phyloP scores from a whole-genome alignment of 2,113 vertebrate genomes.

The Chaetodon trifascialis region DNA sequence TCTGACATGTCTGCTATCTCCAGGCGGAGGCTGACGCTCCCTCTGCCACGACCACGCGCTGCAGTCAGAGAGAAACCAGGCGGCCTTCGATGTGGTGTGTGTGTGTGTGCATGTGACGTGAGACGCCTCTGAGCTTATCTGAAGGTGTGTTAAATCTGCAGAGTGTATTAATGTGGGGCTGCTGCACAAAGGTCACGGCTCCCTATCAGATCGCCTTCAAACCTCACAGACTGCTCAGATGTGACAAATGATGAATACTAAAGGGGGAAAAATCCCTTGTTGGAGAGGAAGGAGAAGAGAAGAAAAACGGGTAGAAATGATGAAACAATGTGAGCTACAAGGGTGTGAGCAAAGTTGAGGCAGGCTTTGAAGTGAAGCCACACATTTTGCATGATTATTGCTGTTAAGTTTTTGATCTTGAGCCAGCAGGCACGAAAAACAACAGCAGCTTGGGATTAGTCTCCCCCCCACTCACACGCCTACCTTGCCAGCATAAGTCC shows the following conservation, averaged over 20 bases:
- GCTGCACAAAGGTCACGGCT: slow-evolving; percentile 53
- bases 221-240: background rate
- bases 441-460: slow-evolving; percentile 83
- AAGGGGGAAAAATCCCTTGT: slow-evolving; percentile 10
- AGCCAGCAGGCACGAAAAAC: slow-evolving; percentile 82
- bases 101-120: background rate
- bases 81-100: slow-evolving; percentile 19
- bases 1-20: slow-evolving; percentile 62
- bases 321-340: slow-evolving; percentile 72
- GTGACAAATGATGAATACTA: slow-evolving; percentile 23
- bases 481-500: slow-evolving; percentile 82
- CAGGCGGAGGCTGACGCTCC: slow-evolving; percentile 60
- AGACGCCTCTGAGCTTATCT: slow-evolving; percentile 31
- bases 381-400: slow-evolving; percentile 81
- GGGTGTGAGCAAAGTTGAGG: slow-evolving; percentile 76
- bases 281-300: slow-evolving; percentile 26
- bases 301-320: slow-evolving; percentile 55
- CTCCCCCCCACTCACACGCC: slow-evolving; percentile 80
- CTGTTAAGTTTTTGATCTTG: slow-evolving; percentile 82
- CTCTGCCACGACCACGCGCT: slow-evolving; percentile 59
- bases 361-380: slow-evolving; percentile 80
- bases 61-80: slow-evolving; percentile 67
- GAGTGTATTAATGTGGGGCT: slow-evolving; percentile 35
- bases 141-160: slow-evolving; percentile 53
- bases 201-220: slow-evolving; percentile 44